Evolutionary conservation across 1,140 invertebrate species (phyloP), one percentile per base, ranked within the genome.

Genomic region (Radopholus similis): DNA sequence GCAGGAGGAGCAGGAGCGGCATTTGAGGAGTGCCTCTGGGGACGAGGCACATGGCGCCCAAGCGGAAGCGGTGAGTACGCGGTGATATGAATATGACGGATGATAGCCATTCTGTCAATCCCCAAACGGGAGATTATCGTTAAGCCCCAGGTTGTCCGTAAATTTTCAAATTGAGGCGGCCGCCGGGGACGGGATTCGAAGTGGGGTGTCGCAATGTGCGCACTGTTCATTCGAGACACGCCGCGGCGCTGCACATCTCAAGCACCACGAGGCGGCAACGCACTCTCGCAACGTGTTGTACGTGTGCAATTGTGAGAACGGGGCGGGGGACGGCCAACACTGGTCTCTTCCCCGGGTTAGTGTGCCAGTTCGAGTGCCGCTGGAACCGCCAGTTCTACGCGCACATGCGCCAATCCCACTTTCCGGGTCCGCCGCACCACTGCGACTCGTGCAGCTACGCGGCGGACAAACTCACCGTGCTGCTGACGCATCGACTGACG

Each of bases 301-400:
- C 70, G 85, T 86, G 57, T 89, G 88, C 82, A 84, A 85, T 34
- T 32, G 58, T 62, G 34, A 23, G 32, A 6, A 21, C 4, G n/a
- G 13, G 18, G 30, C 13, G 11, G 28, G n/a, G 53, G 28, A 55
- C 26, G 28, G 18, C 28, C 18, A 57, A 30, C 11, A 4, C 26
- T 15, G 30, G n/a, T n/a, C 30, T 59, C 18, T 5, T 60, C 18
- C n/a, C 23, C 23, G 13, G 23, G 40, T 21, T 30, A 21, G 76
- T 88, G 32, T 89, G 88, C 83, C 83, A 85, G 21, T 89, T 88
- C 82, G 86, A 86, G 37, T 87, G 87, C 68, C 86, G 86, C 71
- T 88, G 87, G 84, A 88, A 87, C 74, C 84, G 86, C 32, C 84
- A 86, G 66, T 89, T 88, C 80, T 87, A 87, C 73, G 82, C 83